phyloP scores from a whole-genome alignment of 2,888 invertebrate species.

The Platynereis dumerilii region DNA sequence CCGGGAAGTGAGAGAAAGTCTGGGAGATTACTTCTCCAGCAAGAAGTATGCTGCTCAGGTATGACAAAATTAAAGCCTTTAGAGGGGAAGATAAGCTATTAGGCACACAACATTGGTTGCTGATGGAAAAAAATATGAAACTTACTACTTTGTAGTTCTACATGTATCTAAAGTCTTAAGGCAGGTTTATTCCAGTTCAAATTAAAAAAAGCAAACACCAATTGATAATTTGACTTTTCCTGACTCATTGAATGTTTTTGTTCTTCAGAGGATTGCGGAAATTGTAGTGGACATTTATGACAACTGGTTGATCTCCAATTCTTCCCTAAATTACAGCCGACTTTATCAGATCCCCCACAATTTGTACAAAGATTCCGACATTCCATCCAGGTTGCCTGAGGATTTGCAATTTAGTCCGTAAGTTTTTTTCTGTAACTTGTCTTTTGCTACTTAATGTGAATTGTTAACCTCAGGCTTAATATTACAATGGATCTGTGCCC shows the following conservation, averaged over 20 bases:
- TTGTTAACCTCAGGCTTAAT: no score
- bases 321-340: constrained; percentile 18
- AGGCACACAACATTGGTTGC: no score
- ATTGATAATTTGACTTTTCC: no score
- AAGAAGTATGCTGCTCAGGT: constrained; percentile 61
- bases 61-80: no score
- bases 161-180: no score
- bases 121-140: no score
- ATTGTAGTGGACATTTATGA: constrained; percentile 56
- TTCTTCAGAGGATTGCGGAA: constrained; percentile 51
- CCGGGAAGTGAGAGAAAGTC: constrained; percentile 52
- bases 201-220: no score
- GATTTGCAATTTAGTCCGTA: constrained; percentile 58
- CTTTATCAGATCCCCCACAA: constrained; percentile 49
- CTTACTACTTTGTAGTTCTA: no score
- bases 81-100: no score
- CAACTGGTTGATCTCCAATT: constrained; percentile 37
- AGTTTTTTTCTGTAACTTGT: constrained; percentile 29
- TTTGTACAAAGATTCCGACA: constrained; percentile 61
- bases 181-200: no score
- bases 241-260: no score
- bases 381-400: constrained; percentile 55
- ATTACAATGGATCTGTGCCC: no score
- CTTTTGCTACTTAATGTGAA: background rate
- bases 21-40: constrained; percentile 57